Evolutionary conservation across 1,140 invertebrate genomes (phyloP).

Genomic region (Mylabris phalerata): DNA sequence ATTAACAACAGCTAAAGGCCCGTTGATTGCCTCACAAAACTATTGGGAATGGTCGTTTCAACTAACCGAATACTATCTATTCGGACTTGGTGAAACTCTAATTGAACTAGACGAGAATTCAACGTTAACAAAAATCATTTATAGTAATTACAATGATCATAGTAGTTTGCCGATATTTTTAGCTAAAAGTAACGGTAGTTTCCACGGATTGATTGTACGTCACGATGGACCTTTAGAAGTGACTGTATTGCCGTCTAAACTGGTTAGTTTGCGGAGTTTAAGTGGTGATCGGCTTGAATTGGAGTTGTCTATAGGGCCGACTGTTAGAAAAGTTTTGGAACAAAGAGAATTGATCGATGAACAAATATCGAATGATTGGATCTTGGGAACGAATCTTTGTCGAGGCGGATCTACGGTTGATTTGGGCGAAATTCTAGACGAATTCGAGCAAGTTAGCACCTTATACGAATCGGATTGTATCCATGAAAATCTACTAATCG

Average conservation of each 20-base stretch:
- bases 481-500: constrained; percentile 34
- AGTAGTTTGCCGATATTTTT: constrained; percentile 34
- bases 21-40: constrained; percentile 40
- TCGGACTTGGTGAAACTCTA: constrained; percentile 34
- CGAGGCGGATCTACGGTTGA: constrained; percentile 16
- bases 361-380: constrained; percentile 21
- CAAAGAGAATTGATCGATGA: constrained; percentile 2
- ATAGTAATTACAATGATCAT: constrained; percentile 32
- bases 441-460: constrained; percentile 10
- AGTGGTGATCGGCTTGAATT: constrained; percentile 26
- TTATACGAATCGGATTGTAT: constrained; percentile 34
- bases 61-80: constrained; percentile 30
- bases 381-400: constrained; percentile 37
- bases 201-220: constrained; percentile 33
- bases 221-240: constrained; percentile 37
- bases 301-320: constrained; percentile 33
- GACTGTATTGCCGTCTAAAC: constrained; percentile 33
- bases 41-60: constrained; percentile 44
- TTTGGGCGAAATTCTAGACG: constrained; percentile 16
- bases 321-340: constrained; percentile 29
- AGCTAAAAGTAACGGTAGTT: constrained; percentile 35
- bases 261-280: constrained; percentile 33
- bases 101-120: constrained; percentile 21
- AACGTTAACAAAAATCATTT: constrained; percentile 34
- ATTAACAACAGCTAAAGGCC: constrained; percentile 39